A percentile compares a stretch with the other conserved stretches of the same genome.
phyloP scores from a whole-genome alignment of 2,888 invertebrate species.

The Xylota sylvarum region DNA sequence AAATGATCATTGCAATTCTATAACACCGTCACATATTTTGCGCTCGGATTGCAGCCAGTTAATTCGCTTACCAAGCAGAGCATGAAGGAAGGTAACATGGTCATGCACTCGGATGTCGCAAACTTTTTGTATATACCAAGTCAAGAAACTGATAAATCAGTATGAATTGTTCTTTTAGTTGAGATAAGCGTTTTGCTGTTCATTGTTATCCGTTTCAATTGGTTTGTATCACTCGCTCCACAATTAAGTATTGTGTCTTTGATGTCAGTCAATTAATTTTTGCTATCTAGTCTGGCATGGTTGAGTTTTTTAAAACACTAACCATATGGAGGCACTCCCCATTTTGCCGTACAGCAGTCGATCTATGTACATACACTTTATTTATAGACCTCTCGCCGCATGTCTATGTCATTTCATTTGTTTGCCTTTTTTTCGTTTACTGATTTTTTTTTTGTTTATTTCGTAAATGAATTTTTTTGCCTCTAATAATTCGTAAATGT shows the following conservation, averaged over 20 bases:
- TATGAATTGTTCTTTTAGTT: conserved; percentile 41
- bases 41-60: conserved; percentile 34
- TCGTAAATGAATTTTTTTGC: conserved; percentile 55
- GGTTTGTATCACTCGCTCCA: conserved; percentile 45
- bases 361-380: conserved; percentile 63
- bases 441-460: conserved; percentile 53
- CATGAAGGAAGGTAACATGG: conserved; percentile 61
- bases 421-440: conserved; percentile 63
- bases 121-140: conserved; percentile 31
- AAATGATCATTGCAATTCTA: conserved; percentile 58
- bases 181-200: conserved; percentile 66
- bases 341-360: conserved; percentile 58
- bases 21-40: conserved; percentile 21
- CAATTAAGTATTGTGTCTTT: conserved; percentile 36
- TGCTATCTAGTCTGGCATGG: conserved; percentile 16
- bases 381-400: conserved; percentile 73
- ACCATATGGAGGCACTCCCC: conserved; percentile 72
- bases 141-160: conserved; percentile 71
- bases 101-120: conserved; percentile 28
- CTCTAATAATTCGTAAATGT: conserved; percentile 59
- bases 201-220: conserved; percentile 57
- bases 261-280: conserved; percentile 45
- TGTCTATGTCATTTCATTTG: conserved; percentile 59
- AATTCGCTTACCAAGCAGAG: conserved; percentile 69
- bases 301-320: conserved; percentile 8